Conservation (phyloP, 2,797 vertebrate species). For the Oophaga sylvatica region DNA sequence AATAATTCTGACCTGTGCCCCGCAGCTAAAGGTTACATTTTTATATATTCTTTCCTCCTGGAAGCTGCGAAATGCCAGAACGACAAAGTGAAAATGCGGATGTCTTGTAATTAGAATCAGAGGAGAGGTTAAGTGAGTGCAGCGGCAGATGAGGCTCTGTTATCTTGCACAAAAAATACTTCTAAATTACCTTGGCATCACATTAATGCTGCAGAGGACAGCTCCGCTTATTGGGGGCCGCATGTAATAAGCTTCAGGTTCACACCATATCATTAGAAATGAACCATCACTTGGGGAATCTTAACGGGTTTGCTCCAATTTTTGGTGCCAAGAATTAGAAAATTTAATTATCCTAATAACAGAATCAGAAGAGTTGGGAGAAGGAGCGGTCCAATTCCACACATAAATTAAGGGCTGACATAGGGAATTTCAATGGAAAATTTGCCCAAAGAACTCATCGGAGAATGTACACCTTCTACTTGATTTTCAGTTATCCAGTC, state of each 20-base stretch:
- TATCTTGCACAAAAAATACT: conserved; percentile 59
- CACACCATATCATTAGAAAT: conserved; percentile 20
- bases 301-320: neutral
- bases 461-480: neutral
- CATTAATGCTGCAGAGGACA: conserved; percentile 52
- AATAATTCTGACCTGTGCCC: conserved; percentile 57
- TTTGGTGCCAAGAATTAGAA: neutral
- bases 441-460: neutral
- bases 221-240: conserved; percentile 29
- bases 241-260: conserved; percentile 38
- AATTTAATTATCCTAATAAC: neutral
- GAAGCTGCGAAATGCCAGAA: conserved; percentile 58
- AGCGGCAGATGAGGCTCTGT: conserved; percentile 47
- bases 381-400: neutral
- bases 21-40: conserved; percentile 54
- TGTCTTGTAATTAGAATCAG: conserved; percentile 60
- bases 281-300: conserved; percentile 21
- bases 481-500: neutral
- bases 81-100: conserved; percentile 47
- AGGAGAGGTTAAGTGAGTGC: conserved; percentile 61
- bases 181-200: conserved; percentile 58
- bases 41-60: conserved; percentile 58
- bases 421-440: neutral
- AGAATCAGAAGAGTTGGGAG: neutral
- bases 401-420: neutral